Evolutionary conservation across 2,113 vertebrate genomes (phyloP).

Genomic region (Notechis scutatus): DNA sequence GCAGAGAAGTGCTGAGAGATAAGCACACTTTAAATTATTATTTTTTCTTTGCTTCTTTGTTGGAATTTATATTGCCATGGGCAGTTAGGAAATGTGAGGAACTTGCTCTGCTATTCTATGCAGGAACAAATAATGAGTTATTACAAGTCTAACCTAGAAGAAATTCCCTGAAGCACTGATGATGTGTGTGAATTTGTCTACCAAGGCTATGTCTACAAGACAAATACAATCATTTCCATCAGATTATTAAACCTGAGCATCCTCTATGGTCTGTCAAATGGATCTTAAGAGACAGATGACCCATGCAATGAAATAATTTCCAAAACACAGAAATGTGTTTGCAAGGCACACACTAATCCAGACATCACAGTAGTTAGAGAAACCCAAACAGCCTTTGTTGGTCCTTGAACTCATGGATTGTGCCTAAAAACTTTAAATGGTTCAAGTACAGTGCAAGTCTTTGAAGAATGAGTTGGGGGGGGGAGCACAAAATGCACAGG

Average conservation of each 20-base stretch:
- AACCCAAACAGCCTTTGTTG: slow-evolving; percentile 51
- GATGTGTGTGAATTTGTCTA: slow-evolving; percentile 43
- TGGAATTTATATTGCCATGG: neutral
- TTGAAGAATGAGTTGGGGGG: slow-evolving; percentile 2
- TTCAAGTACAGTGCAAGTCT: slow-evolving; percentile 44
- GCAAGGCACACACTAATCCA: slow-evolving; percentile 50
- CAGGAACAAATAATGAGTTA: slow-evolving; percentile 11
- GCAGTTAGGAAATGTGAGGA: neutral
- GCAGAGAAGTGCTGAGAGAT: neutral
- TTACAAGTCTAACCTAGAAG: slow-evolving; percentile 1
- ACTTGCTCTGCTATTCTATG: neutral
- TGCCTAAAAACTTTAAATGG: slow-evolving; percentile 21
- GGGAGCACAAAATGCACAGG: neutral
- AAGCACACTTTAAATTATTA: neutral
- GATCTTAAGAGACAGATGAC: slow-evolving; percentile 23
- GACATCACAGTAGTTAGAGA: slow-evolving; percentile 44
- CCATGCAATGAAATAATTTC: slow-evolving; percentile 47
- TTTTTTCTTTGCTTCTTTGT: neutral
- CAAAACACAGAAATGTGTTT: slow-evolving; percentile 64
- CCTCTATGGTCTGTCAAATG: slow-evolving; percentile 29
- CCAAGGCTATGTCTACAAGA: slow-evolving; percentile 55
- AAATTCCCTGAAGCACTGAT: slow-evolving; percentile 47
- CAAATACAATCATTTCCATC: slow-evolving; percentile 50
- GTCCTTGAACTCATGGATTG: slow-evolving; percentile 33
- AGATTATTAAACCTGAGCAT: slow-evolving; percentile 46